A percentile compares a stretch with the other conserved stretches of the same genome.
Conservation (phyloP, 2,113 vertebrate genomes). For the Gavialis gangeticus region DNA sequence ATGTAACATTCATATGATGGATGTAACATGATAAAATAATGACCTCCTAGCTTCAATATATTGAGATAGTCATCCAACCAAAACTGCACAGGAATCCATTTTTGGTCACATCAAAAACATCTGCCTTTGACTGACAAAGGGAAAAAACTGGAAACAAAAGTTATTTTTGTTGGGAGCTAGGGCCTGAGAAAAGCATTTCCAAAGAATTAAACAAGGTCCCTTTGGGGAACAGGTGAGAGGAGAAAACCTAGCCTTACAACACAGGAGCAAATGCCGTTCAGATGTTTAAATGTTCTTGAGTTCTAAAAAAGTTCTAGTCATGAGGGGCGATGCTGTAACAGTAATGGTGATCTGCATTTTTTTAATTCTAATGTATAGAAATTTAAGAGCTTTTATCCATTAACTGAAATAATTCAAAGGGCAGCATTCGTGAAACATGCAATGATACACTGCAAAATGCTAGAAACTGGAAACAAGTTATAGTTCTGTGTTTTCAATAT, state of each 20-base stretch:
- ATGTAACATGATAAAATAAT: background rate
- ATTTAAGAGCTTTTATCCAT: background rate
- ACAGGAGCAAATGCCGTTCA: background rate
- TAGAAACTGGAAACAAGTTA: background rate
- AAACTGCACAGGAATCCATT: slow-evolving; percentile 9
- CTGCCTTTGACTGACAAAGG: slow-evolving; percentile 27
- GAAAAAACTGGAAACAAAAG: background rate
- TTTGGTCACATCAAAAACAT: slow-evolving; percentile 28
- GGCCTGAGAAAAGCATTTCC: background rate
- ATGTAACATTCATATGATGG: background rate
- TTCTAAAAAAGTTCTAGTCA: background rate
- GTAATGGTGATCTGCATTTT: background rate
- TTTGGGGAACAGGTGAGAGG: background rate
- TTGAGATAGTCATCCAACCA: background rate
- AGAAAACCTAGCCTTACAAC: background rate
- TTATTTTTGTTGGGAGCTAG: background rate
- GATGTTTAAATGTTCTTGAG: fast-evolving
- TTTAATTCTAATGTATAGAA: fast-evolving
- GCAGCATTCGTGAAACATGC: background rate
- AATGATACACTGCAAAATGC: background rate
- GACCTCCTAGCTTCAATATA: slow-evolving; percentile 15
- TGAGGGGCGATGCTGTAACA: background rate
- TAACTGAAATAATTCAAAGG: background rate
- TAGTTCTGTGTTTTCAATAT: background rate
- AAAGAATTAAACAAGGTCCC: background rate